Percentiles rank a stretch among this genome's conserved stretches.
These are phyloP conservation scores for Plestiodon gilberti DNA, from an alignment of 2,113 vertebrate species.

Conservation along the genomic window DNA sequence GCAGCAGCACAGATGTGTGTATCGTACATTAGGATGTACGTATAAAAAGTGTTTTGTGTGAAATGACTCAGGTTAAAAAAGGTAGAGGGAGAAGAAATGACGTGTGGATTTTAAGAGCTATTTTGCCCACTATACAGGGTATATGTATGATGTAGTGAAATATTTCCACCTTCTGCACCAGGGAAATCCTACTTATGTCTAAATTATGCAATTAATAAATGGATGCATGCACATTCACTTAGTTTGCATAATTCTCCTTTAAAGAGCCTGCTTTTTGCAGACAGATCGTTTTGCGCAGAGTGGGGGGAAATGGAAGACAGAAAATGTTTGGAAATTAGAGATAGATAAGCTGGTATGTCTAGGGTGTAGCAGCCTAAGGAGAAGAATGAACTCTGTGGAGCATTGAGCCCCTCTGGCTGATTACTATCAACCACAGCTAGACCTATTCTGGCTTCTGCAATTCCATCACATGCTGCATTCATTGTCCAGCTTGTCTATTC, in stretches of 20 bases:
- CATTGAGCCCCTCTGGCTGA: background rate
- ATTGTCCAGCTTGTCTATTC: background rate
- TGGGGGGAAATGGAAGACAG: background rate
- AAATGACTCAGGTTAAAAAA: background rate
- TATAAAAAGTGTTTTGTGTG: background rate
- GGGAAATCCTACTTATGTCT: constrained; percentile 12
- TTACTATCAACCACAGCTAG: background rate
- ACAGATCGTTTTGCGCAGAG: background rate
- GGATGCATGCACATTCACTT: constrained; percentile 3
- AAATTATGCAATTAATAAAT: constrained; percentile 28
- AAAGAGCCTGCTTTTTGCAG: background rate
- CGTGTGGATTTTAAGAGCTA: background rate
- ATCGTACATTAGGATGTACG: background rate
- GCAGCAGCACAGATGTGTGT: background rate
- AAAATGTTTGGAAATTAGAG: background rate
- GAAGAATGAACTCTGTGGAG: background rate
- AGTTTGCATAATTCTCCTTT: constrained; percentile 18
- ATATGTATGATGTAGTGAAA: background rate
- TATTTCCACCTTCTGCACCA: constrained; percentile 10
- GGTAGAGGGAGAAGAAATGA: background rate
- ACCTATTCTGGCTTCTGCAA: background rate
- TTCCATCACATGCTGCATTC: background rate
- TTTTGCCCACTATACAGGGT: background rate
- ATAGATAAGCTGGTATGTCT: background rate
- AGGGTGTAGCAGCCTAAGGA: background rate